phyloP scores from a whole-genome alignment of 2,113 vertebrate genomes.

The Girardinichthys multiradiatus region DNA sequence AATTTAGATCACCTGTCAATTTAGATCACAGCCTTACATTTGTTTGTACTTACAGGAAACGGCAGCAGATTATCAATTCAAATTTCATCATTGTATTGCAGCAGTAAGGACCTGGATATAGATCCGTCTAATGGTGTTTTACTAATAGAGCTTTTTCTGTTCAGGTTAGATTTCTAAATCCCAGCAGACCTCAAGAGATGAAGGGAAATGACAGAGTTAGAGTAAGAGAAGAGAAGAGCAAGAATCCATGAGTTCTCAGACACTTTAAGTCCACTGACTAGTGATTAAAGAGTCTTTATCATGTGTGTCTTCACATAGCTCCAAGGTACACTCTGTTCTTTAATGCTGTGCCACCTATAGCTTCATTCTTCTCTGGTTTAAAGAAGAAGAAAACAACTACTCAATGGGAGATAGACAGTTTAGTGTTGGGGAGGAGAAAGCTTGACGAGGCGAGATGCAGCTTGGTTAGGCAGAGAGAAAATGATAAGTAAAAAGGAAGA shows the following conservation, averaged over 20 bases:
- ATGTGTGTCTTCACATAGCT: constrained; percentile 23
- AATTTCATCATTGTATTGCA: constrained; percentile 14
- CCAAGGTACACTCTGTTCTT: constrained; percentile 18
- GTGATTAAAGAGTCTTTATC: constrained; percentile 34
- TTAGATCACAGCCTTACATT: background rate
- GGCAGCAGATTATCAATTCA: constrained; percentile 2
- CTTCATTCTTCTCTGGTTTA: constrained; percentile 43
- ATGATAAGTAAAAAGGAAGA: constrained; percentile 52
- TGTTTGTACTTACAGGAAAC: constrained; percentile 6
- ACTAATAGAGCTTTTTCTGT: background rate
- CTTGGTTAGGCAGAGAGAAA: constrained; percentile 41
- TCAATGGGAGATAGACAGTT: constrained; percentile 27
- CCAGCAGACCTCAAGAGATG: background rate
- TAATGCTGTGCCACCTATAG: constrained; percentile 56
- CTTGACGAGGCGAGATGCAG: constrained; percentile 40
- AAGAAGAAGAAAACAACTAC: constrained; percentile 38
- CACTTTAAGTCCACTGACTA: constrained; percentile 11
- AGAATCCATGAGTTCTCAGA: background rate
- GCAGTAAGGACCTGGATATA: constrained; percentile 7
- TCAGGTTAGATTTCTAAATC: constrained; percentile 12
- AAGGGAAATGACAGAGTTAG: background rate
- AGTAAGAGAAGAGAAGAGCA: background rate
- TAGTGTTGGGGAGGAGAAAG: background rate
- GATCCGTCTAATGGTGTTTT: constrained; percentile 6
- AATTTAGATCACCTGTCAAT: no score